phyloP scores from a whole-genome alignment of 2,888 invertebrate genomes.

The Automeris io region DNA sequence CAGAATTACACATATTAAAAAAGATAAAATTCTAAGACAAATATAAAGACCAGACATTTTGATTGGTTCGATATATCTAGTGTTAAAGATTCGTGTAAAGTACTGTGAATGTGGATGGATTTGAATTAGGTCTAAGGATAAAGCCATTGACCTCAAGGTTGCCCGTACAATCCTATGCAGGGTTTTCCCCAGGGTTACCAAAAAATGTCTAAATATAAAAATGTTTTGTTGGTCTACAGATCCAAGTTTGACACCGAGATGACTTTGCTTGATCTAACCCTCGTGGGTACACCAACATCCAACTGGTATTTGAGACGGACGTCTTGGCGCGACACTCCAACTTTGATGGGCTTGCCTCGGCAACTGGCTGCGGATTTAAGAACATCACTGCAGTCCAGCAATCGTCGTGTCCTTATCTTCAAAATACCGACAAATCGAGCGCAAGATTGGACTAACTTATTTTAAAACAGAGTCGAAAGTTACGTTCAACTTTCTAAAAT shows the following conservation, averaged over 20 bases:
- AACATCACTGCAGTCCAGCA: slow-evolving; percentile 42
- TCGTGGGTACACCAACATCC: slow-evolving; percentile 44
- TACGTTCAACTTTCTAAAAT: background rate
- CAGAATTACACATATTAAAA: too few relatives aligned
- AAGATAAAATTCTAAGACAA: too few relatives aligned
- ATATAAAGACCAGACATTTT: too few relatives aligned
- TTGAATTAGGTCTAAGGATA: too few relatives aligned
- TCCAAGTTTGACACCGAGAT: slow-evolving; percentile 26
- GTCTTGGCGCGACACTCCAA: slow-evolving; percentile 52
- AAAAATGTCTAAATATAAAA: background rate
- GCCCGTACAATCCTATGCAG: too few relatives aligned
- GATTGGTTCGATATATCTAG: too few relatives aligned
- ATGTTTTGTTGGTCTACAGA: slow-evolving; percentile 17
- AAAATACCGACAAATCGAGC: slow-evolving; percentile 33
- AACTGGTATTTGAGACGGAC: slow-evolving; percentile 63
- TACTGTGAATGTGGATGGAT: too few relatives aligned
- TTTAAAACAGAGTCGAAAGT: slow-evolving; percentile 14
- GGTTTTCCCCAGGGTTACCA: too few relatives aligned
- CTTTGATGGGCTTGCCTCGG: slow-evolving; percentile 35
- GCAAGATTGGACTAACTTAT: slow-evolving; percentile 24
- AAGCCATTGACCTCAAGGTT: too few relatives aligned
- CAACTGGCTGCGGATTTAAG: slow-evolving; percentile 41
- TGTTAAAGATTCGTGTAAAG: too few relatives aligned
- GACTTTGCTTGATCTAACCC: slow-evolving; percentile 40
- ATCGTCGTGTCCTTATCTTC: slow-evolving; percentile 42